These are phyloP conservation scores for Haliclystus octoradiatus DNA, from an alignment of 30 jellyfish, hydroid and myxozoan genomes.

Conservation along the genomic window DNA sequence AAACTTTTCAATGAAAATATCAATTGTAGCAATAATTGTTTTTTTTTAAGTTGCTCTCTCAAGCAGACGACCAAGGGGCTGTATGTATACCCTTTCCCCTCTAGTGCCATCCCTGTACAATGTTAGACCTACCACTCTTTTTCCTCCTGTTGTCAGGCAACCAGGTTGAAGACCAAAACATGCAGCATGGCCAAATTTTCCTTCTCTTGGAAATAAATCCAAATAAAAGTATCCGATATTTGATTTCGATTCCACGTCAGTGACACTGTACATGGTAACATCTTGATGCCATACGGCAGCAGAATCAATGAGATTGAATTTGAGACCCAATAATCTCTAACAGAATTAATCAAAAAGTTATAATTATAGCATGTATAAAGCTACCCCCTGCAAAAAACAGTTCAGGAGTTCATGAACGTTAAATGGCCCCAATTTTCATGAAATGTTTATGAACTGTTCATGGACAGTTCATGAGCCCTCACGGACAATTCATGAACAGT, in stretches of 20 bases:
- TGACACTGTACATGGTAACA: slow-evolving; percentile 75
- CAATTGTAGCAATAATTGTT: no score
- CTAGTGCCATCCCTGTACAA: neutral
- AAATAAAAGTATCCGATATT: slow-evolving; percentile 77
- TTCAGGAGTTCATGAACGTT: no score
- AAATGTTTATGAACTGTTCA: no score
- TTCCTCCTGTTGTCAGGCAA: slow-evolving; percentile 54
- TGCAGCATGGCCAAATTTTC: slow-evolving; percentile 93
- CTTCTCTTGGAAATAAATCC: slow-evolving; percentile 92
- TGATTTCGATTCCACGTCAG: slow-evolving; percentile 34
- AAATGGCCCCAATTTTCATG: no score
- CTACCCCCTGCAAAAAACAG: no score
- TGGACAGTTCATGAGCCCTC: no score
- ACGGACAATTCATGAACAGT: no score
- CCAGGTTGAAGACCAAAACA: slow-evolving; percentile 95
- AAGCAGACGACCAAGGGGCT: no score
- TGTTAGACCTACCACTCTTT: slow-evolving; percentile 23
- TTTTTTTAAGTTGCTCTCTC: no score
- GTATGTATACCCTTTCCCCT: no score
- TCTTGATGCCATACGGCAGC: slow-evolving; percentile 78
- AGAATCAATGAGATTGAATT: slow-evolving; percentile 39
- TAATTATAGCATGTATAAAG: no score
- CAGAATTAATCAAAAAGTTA: neutral
- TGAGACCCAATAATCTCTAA: neutral
- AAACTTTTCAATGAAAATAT: no score